phyloP scores from a whole-genome alignment of 2,113 vertebrate species.

The Craseonycteris thonglongyai region DNA sequence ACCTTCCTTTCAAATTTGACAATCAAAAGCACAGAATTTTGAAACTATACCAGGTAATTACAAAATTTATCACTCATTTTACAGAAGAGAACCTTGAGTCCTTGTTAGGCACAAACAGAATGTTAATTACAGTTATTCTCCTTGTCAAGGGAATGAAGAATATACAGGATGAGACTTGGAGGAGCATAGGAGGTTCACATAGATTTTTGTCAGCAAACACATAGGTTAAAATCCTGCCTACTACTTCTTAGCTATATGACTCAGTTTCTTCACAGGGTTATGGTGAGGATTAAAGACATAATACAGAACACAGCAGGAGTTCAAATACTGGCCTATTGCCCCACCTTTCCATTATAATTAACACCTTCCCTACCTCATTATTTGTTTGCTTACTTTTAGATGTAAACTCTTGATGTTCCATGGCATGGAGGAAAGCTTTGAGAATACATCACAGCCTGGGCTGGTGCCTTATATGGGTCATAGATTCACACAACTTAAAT shows the following conservation, averaged over 20 bases:
- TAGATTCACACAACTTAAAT: background rate
- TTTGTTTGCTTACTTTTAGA: background rate
- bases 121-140: background rate
- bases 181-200: background rate
- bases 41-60: background rate
- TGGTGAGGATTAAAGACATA: background rate
- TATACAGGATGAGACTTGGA: background rate
- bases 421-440: background rate
- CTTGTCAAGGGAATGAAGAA: background rate
- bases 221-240: background rate
- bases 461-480: background rate
- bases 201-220: background rate
- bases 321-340: background rate
- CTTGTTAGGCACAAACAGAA: background rate
- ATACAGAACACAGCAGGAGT: background rate
- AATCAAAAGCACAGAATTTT: slow-evolving; percentile 6
- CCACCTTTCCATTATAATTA: slow-evolving; percentile 1
- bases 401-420: background rate
- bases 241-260: background rate
- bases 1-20: slow-evolving; percentile 14
- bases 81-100: background rate
- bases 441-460: background rate
- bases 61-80: background rate
- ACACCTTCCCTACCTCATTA: background rate
- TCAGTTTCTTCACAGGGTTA: slow-evolving; percentile 22